A percentile compares a stretch with the other conserved stretches of the same genome.
These are phyloP conservation scores for Holothuria leucospilota DNA, from an alignment of 53 echinoderm and acorn worm species.

Conservation along the genomic window DNA sequence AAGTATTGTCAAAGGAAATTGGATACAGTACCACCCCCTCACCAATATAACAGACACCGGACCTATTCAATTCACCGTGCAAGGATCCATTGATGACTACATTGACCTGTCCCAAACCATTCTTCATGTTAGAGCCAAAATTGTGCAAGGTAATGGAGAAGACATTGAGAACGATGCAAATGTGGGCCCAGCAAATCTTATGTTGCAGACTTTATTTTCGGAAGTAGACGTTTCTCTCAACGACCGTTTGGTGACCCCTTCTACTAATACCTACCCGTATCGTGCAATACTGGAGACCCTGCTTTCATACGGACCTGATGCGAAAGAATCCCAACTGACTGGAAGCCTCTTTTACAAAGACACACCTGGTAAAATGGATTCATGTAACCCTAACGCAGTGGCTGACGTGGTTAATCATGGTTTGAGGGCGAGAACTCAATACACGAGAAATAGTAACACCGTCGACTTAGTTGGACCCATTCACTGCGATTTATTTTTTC, in stretches of 20 bases:
- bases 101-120: constrained; percentile 61
- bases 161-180: constrained; percentile 47
- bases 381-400: background rate
- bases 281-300: constrained; percentile 59
- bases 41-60: background rate
- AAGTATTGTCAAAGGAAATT: background rate
- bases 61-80: constrained; percentile 60
- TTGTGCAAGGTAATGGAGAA: constrained; percentile 54
- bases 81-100: constrained; percentile 58
- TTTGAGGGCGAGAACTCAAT: constrained; percentile 12
- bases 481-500: constrained; percentile 66
- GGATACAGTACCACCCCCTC: constrained; percentile 55
- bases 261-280: constrained; percentile 26
- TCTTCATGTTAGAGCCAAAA: constrained; percentile 54
- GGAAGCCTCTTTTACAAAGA: constrained; percentile 4
- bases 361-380: background rate
- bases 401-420: background rate
- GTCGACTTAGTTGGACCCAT: constrained; percentile 41
- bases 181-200: constrained; percentile 65
- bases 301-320: constrained; percentile 52
- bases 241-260: constrained; percentile 24
- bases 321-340: constrained; percentile 16
- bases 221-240: constrained; percentile 70
- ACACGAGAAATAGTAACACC: constrained; percentile 1
- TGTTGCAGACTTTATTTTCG: constrained; percentile 66